These are phyloP conservation scores for Patella ulyssiponensis DNA, from an alignment of 2,888 invertebrate species.

Conservation along the genomic window DNA sequence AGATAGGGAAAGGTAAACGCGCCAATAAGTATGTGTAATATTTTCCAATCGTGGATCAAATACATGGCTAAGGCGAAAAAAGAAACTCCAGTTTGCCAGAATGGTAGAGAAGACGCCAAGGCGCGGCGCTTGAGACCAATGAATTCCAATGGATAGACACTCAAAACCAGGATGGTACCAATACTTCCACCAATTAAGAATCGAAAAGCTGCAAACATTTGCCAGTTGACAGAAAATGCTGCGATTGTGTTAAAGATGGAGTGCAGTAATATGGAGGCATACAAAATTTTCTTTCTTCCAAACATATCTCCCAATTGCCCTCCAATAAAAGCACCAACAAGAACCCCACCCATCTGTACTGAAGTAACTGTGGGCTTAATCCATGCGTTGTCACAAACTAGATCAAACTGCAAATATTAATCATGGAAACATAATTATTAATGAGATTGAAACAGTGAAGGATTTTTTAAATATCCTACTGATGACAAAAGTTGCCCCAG, in stretches of 20 bases:
- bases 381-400: conserved; percentile 46
- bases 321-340: conserved; percentile 44
- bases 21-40: conserved; percentile 21
- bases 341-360: conserved; percentile 50
- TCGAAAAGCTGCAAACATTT: conserved; percentile 49
- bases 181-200: conserved; percentile 42
- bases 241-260: conserved; percentile 40
- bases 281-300: conserved; percentile 50
- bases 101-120: conserved; percentile 14
- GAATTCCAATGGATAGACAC: conserved; percentile 27
- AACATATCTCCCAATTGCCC: conserved; percentile 47
- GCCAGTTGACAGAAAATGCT: conserved; percentile 50
- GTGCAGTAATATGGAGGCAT: conserved; percentile 33
- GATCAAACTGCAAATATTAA: conserved; percentile 41
- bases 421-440: conserved; percentile 1
- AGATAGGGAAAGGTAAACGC: conserved; percentile 16
- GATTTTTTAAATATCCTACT: too few species aligned
- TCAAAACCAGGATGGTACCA: conserved; percentile 35
- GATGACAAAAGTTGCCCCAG: too few species aligned
- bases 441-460: neutral
- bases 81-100: conserved; percentile 20
- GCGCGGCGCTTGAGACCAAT: conserved; percentile 25
- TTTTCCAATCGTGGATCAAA: conserved; percentile 26
- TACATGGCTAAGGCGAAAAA: conserved; percentile 16
- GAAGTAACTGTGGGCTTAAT: conserved; percentile 46